These are phyloP conservation scores for Ariolimax columbianus DNA, from an alignment of 2,888 invertebrate genomes.

Conservation along the genomic window DNA sequence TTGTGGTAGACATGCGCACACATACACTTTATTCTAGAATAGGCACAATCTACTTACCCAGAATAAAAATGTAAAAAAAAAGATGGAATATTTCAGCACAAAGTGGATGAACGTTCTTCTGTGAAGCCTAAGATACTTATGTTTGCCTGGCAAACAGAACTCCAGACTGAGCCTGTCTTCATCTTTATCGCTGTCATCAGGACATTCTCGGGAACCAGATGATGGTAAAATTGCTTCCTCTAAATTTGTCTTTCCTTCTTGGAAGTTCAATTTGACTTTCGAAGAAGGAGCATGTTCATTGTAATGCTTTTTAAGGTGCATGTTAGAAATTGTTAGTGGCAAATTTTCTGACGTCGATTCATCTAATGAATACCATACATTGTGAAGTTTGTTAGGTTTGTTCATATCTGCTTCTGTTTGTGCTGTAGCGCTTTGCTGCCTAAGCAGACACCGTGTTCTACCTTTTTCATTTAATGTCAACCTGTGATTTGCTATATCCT, in stretches of 20 bases:
- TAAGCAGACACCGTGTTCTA: not conserved
- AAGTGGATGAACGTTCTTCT: constrained; percentile 38
- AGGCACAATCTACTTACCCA: constrained; percentile 85
- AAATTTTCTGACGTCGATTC: not conserved
- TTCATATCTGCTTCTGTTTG: not conserved
- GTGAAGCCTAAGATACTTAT: constrained; percentile 32
- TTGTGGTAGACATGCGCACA: too few relatives aligned
- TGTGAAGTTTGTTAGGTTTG: not conserved
- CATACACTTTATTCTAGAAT: too few relatives aligned
- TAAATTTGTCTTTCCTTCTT: not conserved
- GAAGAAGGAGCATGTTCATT: not conserved
- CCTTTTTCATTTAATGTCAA: not conserved
- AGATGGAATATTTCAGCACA: constrained; percentile 90
- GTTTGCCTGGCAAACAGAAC: constrained; percentile 36
- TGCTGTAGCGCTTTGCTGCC: not conserved
- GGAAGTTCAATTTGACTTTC: not conserved
- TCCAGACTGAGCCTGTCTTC: constrained; percentile 42
- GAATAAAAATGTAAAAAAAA: constrained; percentile 91
- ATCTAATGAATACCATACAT: constrained; percentile 3
- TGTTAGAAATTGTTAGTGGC: not conserved
- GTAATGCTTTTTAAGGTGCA: not conserved
- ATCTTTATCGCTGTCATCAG: not conserved
- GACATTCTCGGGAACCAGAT: not conserved
- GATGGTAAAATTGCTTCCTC: not conserved
- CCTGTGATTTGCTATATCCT: not conserved